A percentile compares a stretch with the other conserved stretches of the same genome.
phyloP scores from a whole-genome alignment of 2,888 invertebrate species.

The Sinhomidia bicolor region DNA sequence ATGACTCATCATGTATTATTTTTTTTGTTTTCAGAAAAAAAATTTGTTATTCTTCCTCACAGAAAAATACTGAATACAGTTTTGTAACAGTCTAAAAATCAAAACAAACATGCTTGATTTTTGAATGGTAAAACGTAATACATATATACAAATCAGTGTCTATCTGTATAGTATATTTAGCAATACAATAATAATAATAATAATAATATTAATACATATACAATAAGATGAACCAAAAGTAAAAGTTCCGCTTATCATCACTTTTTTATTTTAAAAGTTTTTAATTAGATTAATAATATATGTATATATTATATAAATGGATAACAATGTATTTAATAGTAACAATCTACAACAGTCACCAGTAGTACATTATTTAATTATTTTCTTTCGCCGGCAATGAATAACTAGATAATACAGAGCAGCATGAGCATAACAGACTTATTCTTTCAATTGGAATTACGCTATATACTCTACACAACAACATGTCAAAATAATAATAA shows the following conservation, averaged over 20 bases:
- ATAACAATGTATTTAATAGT: slow-evolving; percentile 14
- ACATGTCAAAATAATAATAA: not conserved
- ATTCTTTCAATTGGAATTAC: not conserved
- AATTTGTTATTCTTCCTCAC: slow-evolving; percentile 54
- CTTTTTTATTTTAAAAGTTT: not conserved
- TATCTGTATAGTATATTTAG: not conserved
- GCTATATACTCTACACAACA: not conserved
- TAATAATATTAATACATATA: too few relatives aligned
- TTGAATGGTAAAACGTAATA: slow-evolving; percentile 29
- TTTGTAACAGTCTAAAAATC: slow-evolving; percentile 53
- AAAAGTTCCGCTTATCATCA: slow-evolving; percentile 3
- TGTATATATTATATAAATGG: not conserved
- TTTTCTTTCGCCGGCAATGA: not conserved
- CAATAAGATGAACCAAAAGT: slow-evolving; percentile 6
- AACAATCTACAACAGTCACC: slow-evolving; percentile 5
- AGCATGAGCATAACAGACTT: slow-evolving; percentile 16
- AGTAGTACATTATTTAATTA: not conserved
- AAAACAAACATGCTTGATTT: slow-evolving; percentile 18
- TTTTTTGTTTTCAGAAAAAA: slow-evolving; percentile 20
- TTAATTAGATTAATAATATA: not conserved
- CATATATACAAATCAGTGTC: slow-evolving; percentile 40
- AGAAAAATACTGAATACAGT: slow-evolving; percentile 64
- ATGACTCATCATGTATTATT: too few relatives aligned
- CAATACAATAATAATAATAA: slow-evolving; percentile 13
- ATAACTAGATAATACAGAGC: slow-evolving; percentile 33